Base-by-base conservation (phyloP, 2,797 vertebrate species). In the Myoxocephalus aenaeus region DNA sequence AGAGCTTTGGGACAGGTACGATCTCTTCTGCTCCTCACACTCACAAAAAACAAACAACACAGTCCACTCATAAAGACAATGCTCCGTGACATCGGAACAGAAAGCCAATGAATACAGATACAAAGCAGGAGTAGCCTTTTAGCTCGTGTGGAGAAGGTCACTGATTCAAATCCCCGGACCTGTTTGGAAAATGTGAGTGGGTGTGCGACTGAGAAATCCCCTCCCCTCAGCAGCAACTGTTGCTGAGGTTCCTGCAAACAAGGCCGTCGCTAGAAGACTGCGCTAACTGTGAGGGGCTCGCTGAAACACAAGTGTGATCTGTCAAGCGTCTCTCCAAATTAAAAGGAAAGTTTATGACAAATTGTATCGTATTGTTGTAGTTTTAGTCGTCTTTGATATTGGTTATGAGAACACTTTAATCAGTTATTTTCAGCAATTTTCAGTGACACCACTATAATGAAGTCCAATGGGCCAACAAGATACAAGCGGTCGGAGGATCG, bases 1-100 rank as follows among this genome's bases (percentile, higher is more conserved):
- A 99, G 91, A 99, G 98, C 93, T 99, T 99, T 87, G 97, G 98
- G 88, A 97, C 98, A 93, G 98, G 98, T 99, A 94, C 87, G 92
- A 61, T 64, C 44, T 62, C 32, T 36, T n/a, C 38, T 2, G 34
- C 48, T 57, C 53, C 25, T 27, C 25, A 27, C 25, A 59, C 27
- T 72, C 56, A 46, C 48, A 34, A 29, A 34, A 29, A 34, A 36
- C 36, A 44, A 65, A 74, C 63, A 68, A 65, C 46, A 15, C 20
- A 69, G 58, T 71, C 9, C 22, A 32, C 36, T 68, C 53, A 61
- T 70, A 46, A 78, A 68, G 29, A 66, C 44, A 22, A 9, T 46
- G 32, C 22, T 69, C 15, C 73, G 68, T 58, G 32, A 53, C 32
- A 65, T 65, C 14, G 20, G 18, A 50, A 73, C 34, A 71, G 18